A percentile compares a stretch with the other conserved stretches of the same genome.
phyloP scores from a whole-genome alignment of 2,888 invertebrate species.

The Diaperis boleti region DNA sequence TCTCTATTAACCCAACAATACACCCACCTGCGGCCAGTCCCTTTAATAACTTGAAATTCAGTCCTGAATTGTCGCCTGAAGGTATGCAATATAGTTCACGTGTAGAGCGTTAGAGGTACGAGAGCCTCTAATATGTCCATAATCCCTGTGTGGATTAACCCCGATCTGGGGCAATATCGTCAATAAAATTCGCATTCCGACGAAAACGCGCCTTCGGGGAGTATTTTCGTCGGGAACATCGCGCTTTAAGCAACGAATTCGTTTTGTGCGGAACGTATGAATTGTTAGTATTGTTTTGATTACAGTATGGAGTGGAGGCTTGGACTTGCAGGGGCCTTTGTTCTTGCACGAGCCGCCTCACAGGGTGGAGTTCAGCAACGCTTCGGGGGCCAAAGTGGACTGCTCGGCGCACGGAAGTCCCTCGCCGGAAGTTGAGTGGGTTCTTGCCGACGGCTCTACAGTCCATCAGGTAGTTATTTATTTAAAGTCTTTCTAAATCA shows the following conservation, averaged over 20 bases:
- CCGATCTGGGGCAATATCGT: slow-evolving; percentile 36
- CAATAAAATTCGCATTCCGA: slow-evolving; percentile 18
- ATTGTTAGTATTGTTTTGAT: slow-evolving; percentile 40
- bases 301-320: slow-evolving; percentile 60
- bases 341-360: slow-evolving; percentile 79
- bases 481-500: too few relatives aligned
- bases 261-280: not conserved
- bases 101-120: slow-evolving; percentile 24
- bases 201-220: not conserved
- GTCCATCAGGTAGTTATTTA: slow-evolving; percentile 71
- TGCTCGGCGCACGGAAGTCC: slow-evolving; percentile 79
- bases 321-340: slow-evolving; percentile 78
- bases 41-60: slow-evolving; percentile 48
- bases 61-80: slow-evolving; percentile 48
- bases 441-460: slow-evolving; percentile 78
- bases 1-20: slow-evolving; percentile 55
- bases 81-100: slow-evolving; percentile 46
- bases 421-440: slow-evolving; percentile 83
- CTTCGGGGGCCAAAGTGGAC: slow-evolving; percentile 78
- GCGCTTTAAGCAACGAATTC: not conserved
- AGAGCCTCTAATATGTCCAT: slow-evolving; percentile 35
- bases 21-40: slow-evolving; percentile 27
- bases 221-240: slow-evolving; percentile 1
- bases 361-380: slow-evolving; percentile 82
- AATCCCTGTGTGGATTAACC: slow-evolving; percentile 34